These are phyloP conservation scores for Drosophila lacteicornis DNA, from an alignment of 1,140 invertebrate species.

Conservation along the genomic window DNA sequence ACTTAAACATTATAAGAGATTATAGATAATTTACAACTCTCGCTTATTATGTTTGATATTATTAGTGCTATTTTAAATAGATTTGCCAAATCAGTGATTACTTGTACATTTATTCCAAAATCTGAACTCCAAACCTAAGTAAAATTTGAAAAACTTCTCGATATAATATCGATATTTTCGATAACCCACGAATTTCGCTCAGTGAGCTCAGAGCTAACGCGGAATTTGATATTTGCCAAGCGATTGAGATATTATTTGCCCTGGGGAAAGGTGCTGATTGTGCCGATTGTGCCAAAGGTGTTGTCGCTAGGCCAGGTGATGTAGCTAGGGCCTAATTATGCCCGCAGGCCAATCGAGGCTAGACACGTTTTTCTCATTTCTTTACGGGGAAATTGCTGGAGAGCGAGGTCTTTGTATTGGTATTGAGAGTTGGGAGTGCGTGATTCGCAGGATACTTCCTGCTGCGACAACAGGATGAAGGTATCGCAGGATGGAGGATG, in stretches of 20 bases:
- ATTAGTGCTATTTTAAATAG: too few relatives aligned
- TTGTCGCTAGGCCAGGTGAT: slow-evolving; percentile 36
- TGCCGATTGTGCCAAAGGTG: slow-evolving; percentile 36
- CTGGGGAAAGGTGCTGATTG: slow-evolving; percentile 8
- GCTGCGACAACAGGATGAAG: slow-evolving; percentile 66
- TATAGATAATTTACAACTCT: too few relatives aligned
- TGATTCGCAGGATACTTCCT: slow-evolving; percentile 65
- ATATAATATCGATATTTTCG: not conserved
- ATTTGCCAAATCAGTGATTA: too few relatives aligned
- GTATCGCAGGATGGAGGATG: slow-evolving; percentile 22
- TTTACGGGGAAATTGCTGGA: slow-evolving; percentile 1
- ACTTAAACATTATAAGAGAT: too few relatives aligned
- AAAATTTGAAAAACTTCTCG: not conserved
- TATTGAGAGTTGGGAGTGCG: slow-evolving; percentile 12
- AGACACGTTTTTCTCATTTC: slow-evolving; percentile 30
- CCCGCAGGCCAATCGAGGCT: slow-evolving; percentile 44
- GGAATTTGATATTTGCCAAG: slow-evolving; percentile 21
- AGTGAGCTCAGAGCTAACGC: not conserved
- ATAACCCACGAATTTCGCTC: not conserved
- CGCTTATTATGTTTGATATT: too few relatives aligned
- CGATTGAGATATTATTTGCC: slow-evolving; percentile 24
- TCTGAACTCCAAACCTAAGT: not conserved
- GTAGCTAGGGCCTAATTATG: slow-evolving; percentile 39
- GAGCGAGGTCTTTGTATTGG: not conserved
- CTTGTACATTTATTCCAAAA: too few relatives aligned